Percentiles rank a stretch among this genome's conserved stretches.
Conservation (phyloP, 2,888 invertebrate species). For the Noctua pronuba region DNA sequence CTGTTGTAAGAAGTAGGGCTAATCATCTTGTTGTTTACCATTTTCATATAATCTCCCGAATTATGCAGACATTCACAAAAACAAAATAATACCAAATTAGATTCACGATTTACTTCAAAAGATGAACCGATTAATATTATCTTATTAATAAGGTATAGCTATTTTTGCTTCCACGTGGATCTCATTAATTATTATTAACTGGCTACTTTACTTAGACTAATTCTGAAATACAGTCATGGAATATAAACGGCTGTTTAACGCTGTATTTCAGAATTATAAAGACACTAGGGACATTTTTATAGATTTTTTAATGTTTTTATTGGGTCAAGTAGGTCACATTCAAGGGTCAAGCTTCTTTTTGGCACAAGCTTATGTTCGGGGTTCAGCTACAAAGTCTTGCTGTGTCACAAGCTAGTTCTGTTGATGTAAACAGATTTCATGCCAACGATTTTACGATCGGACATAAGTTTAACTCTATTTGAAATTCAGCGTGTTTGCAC, state of each 20-base stretch:
- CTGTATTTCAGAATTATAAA: slow-evolving; percentile 27
- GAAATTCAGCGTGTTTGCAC: slow-evolving; percentile 21
- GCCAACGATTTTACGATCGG: slow-evolving; percentile 42
- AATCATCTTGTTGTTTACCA: too few species aligned
- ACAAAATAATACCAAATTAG: not conserved
- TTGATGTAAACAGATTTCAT: slow-evolving; percentile 46
- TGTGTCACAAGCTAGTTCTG: slow-evolving; percentile 30
- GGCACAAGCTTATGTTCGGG: slow-evolving; percentile 39
- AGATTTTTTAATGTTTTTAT: slow-evolving; percentile 3
- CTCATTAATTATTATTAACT: slow-evolving; percentile 26
- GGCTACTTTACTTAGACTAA: not conserved
- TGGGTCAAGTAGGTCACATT: slow-evolving; percentile 1
- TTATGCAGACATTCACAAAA: not conserved
- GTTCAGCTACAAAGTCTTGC: slow-evolving; percentile 10
- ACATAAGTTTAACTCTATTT: slow-evolving; percentile 8
- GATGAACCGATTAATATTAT: slow-evolving; percentile 24
- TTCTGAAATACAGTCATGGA: too few species aligned
- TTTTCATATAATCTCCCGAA: too few species aligned
- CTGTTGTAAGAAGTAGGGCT: not conserved
- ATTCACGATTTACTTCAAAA: slow-evolving; percentile 1
- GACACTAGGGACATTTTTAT: not conserved
- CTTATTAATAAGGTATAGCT: not conserved
- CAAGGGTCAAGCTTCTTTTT: slow-evolving; percentile 20
- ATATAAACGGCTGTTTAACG: not conserved
- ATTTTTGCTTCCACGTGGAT: slow-evolving; percentile 16